Base-by-base conservation (phyloP, 2,113 vertebrate genomes). In the Micromys minutus region DNA sequence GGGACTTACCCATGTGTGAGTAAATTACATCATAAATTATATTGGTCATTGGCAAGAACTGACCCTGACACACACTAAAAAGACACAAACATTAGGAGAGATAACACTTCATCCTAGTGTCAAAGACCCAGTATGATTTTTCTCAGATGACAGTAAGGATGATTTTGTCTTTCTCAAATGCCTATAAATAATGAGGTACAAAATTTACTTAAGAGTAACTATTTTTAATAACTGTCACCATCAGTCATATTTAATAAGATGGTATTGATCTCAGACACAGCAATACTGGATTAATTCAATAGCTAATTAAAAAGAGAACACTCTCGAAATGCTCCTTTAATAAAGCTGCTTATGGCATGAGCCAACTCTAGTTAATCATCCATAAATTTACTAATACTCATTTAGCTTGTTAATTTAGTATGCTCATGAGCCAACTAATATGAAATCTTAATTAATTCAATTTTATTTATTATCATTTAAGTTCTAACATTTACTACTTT, bases 1-100 rank as follows among this genome's bases (percentile, higher is more conserved):
- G 81, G 72, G 99, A 99, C 96, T 61, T 99, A 75, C 97, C 97
- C 6, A 84, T 99, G 95, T 84, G 99, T 99, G 98, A 99, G 99
- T 99, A 90, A 65, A 65, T 65, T 65, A 65, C 31, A 55, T 65
- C 57, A 9, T 45, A 92, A 29, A 36, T 19, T 21, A 39, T 22
- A 67, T 45, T 75, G 1, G 67, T 72, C 26, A 81, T 39, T 57
- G 22, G 17, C 42, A 31, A 12, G 13, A 84, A 36, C 12, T 63
- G 76, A 39, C 5, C 4, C 2, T 90, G n/a, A 52, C 39, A 50
- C 3, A 19, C 31, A 22, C 79, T 57, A 22, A 57, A 76, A 72
- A 71, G n/a, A 72, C 3, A 39, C 2, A 57, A 76, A 52, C 36
- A 21, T 45, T 69, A 63, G 86, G 47, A 79, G 75, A 91, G n/a